A percentile compares a stretch with the other conserved stretches of the same genome.
Conservation (phyloP, 30 jellyfish, hydroid and myxozoan species). For the Sanderia malayensis region DNA sequence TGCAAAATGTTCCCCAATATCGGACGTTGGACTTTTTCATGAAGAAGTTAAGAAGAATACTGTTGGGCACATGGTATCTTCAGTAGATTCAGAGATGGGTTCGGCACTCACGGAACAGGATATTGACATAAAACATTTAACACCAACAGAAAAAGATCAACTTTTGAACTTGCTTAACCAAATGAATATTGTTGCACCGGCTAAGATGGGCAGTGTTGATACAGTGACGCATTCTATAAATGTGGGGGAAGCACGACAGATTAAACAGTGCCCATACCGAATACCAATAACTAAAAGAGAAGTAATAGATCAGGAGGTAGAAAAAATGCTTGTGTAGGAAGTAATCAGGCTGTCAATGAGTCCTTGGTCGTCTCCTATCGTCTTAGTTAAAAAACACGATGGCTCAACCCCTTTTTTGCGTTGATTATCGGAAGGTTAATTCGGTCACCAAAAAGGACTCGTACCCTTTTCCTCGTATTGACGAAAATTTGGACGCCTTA, state of each 20-base stretch:
- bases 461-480: slow-evolving; percentile 60
- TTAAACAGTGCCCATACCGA: slow-evolving; percentile 62
- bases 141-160: too few species aligned
- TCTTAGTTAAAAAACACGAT: slow-evolving; percentile 43
- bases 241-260: slow-evolving; percentile 40
- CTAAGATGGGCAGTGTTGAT: too few species aligned
- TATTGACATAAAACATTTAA: too few species aligned
- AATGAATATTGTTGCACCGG: too few species aligned
- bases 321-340: slow-evolving; percentile 42
- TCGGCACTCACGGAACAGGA: too few species aligned
- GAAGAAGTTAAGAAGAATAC: too few species aligned
- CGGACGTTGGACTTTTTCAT: too few species aligned
- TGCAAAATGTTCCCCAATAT: too few species aligned
- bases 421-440: slow-evolving; percentile 26
- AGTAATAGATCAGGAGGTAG: slow-evolving; percentile 35
- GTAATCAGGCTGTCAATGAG: slow-evolving; percentile 56
- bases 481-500: slow-evolving; percentile 49
- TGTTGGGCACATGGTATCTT: too few species aligned
- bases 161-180: too few species aligned
- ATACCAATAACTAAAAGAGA: slow-evolving; percentile 53
- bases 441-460: slow-evolving; percentile 64
- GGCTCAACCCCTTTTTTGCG: slow-evolving; percentile 53
- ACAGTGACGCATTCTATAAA: slow-evolving; percentile 55
- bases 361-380: slow-evolving; percentile 67
- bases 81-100: too few species aligned